Evolutionary conservation across 2,797 vertebrate genomes (phyloP).

Genomic region (Girardinus metallicus): DNA sequence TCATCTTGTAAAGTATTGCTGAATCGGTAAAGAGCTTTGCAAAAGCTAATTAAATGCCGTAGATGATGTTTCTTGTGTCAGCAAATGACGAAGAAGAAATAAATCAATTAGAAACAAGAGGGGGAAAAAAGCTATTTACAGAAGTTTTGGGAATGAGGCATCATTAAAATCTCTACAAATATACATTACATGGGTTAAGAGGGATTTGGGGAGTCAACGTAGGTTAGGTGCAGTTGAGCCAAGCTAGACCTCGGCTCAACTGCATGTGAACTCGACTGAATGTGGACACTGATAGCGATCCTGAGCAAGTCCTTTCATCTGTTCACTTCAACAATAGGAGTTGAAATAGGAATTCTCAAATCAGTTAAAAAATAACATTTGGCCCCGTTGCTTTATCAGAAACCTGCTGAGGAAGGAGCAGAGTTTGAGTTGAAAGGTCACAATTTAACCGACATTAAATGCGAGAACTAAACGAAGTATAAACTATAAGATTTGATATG

Average conservation of each 20-base stretch:
- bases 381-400: not conserved
- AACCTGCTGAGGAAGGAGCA: not conserved
- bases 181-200: not conserved
- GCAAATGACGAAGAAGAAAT: not conserved
- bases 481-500: not conserved
- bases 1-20: not conserved
- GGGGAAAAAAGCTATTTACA: not conserved
- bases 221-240: not conserved
- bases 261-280: too few species aligned
- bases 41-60: not conserved
- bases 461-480: not conserved
- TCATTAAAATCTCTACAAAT: not conserved
- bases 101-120: not conserved
- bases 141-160: not conserved
- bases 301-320: not conserved
- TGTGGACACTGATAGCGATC: not conserved
- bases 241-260: too few species aligned
- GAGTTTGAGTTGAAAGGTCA: not conserved
- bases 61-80: not conserved
- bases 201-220: not conserved
- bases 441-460: not conserved
- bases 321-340: not conserved
- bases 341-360: not conserved
- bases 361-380: not conserved
- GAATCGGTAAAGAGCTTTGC: not conserved